Conservation (phyloP, 2,113 vertebrate genomes). For the Paedocypris sp. region DNA sequence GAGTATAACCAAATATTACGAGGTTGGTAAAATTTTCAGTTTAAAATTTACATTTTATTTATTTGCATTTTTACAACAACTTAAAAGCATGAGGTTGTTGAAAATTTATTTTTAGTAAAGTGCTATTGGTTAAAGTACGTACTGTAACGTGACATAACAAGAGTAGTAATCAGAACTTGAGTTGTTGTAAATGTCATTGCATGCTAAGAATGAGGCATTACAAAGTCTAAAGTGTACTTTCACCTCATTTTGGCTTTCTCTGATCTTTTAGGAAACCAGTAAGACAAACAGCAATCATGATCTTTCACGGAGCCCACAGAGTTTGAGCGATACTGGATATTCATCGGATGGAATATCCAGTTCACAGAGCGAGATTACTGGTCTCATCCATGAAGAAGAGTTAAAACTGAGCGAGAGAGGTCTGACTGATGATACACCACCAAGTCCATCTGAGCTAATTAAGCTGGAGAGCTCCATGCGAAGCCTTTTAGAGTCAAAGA, state of each 20-base stretch:
- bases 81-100: too few species aligned
- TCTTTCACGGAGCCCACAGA: slow-evolving; percentile 74
- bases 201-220: too few species aligned
- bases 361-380: slow-evolving; percentile 94
- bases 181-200: too few species aligned
- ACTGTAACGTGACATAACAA: too few species aligned
- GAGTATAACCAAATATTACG: slow-evolving; percentile 66
- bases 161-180: too few species aligned
- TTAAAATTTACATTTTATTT: neutral
- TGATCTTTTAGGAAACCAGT: slow-evolving; percentile 64
- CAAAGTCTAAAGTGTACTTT: neutral
- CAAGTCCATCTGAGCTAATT: slow-evolving; percentile 83
- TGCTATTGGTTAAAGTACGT: too few species aligned
- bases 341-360: slow-evolving; percentile 77
- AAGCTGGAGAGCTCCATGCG: slow-evolving; percentile 83
- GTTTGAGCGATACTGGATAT: slow-evolving; percentile 69
- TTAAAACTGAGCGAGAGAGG: slow-evolving; percentile 82
- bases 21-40: too few species aligned
- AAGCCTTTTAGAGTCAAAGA: slow-evolving; percentile 73
- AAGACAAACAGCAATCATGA: slow-evolving; percentile 86
- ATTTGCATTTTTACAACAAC: too few species aligned
- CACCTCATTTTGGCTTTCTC: slow-evolving; percentile 26
- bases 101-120: too few species aligned
- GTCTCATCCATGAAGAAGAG: slow-evolving; percentile 85
- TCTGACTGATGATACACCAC: slow-evolving; percentile 63